These are phyloP conservation scores for Octonoba sinensis DNA, from an alignment of 2,888 invertebrate species.

Conservation along the genomic window DNA sequence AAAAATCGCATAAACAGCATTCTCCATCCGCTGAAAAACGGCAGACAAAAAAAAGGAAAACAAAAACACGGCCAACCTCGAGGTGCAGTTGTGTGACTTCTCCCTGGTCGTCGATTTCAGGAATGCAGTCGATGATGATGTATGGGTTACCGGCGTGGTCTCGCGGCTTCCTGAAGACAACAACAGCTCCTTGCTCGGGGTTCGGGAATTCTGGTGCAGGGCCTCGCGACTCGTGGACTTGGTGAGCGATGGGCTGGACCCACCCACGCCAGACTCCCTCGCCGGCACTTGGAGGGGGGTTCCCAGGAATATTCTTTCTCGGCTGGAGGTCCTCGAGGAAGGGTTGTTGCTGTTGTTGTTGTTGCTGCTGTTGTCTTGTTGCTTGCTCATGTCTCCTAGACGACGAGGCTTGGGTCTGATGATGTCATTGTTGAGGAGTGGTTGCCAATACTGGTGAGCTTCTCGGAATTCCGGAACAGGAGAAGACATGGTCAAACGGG, in stretches of 20 bases:
- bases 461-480: conserved; percentile 71
- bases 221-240: conserved; percentile 31
- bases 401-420: conserved; percentile 87
- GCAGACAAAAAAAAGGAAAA: too few relatives aligned
- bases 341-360: conserved; percentile 10
- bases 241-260: conserved; percentile 26
- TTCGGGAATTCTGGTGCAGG: conserved; percentile 14
- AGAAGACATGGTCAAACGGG: conserved; percentile 53
- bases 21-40: too few relatives aligned
- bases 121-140: conserved; percentile 20
- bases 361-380: not conserved
- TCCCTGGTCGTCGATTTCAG: conserved; percentile 22
- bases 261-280: conserved; percentile 16
- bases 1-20: too few relatives aligned
- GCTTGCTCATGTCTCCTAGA: conserved; percentile 73
- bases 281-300: conserved; percentile 23
- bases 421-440: conserved; percentile 84
- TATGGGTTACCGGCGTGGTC: conserved; percentile 23
- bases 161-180: conserved; percentile 15
- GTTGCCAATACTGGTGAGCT: conserved; percentile 73
- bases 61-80: conserved; percentile 11
- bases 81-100: conserved; percentile 1
- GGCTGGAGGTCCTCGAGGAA: conserved; percentile 34
- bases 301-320: conserved; percentile 38
- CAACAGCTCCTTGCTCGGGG: conserved; percentile 33